Conservation (phyloP, 2,797 vertebrate species). For the Lutra lutra region DNA sequence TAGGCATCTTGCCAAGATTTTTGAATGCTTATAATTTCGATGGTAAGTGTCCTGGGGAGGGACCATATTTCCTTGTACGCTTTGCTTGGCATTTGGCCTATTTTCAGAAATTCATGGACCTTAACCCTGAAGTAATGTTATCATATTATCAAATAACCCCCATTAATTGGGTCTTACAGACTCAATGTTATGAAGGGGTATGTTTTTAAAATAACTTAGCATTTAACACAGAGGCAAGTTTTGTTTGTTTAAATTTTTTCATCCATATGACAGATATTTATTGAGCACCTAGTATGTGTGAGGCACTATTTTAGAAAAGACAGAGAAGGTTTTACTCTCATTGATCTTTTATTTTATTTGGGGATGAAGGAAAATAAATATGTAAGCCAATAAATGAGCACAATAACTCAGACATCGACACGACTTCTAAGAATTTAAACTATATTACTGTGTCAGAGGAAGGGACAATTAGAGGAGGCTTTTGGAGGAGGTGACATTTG, state of each 20-base stretch:
- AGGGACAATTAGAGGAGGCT: neutral
- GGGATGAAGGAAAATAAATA: neutral
- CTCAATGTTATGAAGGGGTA: neutral
- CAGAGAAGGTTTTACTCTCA: neutral
- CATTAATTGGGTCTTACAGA: conserved; percentile 45
- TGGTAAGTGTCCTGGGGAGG: conserved; percentile 66
- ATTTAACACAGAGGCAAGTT: neutral
- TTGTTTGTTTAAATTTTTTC: conserved; percentile 50
- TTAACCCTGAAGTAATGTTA: conserved; percentile 67
- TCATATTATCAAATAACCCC: conserved; percentile 68
- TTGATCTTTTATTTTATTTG: conserved; percentile 50
- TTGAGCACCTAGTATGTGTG: neutral
- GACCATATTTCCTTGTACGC: conserved; percentile 63
- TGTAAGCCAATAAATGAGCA: neutral
- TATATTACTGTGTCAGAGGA: neutral
- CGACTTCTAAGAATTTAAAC: neutral
- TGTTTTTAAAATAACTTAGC: conserved; percentile 35
- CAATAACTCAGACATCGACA: neutral
- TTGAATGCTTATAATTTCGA: conserved; percentile 66
- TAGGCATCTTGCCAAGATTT: conserved; percentile 70
- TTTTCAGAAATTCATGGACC: conserved; percentile 58
- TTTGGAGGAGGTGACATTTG: conserved; percentile 9
- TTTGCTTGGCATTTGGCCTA: conserved; percentile 60
- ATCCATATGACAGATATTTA: conserved; percentile 24
- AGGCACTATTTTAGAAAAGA: neutral